A percentile compares a stretch with the other conserved stretches of the same genome.
phyloP scores from a whole-genome alignment of 2,113 vertebrate genomes.

The Callionymus lyra region DNA sequence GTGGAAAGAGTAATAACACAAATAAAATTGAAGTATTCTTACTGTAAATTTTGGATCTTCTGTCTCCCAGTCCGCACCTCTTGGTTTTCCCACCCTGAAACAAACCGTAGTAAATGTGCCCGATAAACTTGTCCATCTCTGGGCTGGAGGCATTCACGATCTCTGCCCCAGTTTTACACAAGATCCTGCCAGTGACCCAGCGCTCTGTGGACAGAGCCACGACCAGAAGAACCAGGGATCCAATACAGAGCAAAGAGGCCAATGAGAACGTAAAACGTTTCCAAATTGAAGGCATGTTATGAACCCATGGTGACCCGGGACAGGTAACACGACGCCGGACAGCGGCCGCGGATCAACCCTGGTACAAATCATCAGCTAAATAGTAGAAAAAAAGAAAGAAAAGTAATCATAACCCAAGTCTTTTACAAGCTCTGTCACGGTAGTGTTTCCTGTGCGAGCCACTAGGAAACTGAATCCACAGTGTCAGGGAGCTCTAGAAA shows the following conservation, averaged over 20 bases:
- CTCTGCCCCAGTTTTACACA: slow-evolving; percentile 90
- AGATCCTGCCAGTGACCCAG: slow-evolving; percentile 83
- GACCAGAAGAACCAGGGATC: slow-evolving; percentile 74
- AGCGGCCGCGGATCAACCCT: slow-evolving; percentile 13
- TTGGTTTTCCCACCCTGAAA: slow-evolving; percentile 84
- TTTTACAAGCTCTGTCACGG: neutral
- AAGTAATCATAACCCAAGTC: neutral
- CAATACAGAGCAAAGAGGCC: slow-evolving; percentile 75
- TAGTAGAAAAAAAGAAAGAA: neutral
- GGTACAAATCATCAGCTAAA: slow-evolving; percentile 43
- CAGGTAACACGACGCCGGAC: slow-evolving; percentile 28
- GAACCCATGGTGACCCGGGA: slow-evolving; percentile 42
- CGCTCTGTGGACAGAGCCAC: slow-evolving; percentile 76
- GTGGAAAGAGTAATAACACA: too few relatives aligned
- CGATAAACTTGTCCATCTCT: slow-evolving; percentile 85
- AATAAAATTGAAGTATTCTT: slow-evolving; percentile 42
- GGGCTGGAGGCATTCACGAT: slow-evolving; percentile 86
- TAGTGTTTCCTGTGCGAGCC: slow-evolving; percentile 8
- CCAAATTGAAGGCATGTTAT: slow-evolving; percentile 84
- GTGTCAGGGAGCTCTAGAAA: slow-evolving; percentile 55
- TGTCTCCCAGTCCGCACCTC: slow-evolving; percentile 81
- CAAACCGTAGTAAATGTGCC: slow-evolving; percentile 86
- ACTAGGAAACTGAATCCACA: slow-evolving; percentile 40
- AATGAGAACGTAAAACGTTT: slow-evolving; percentile 78
- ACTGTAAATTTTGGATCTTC: slow-evolving; percentile 82